Base-by-base conservation (phyloP, 2,888 invertebrate species). In the Lepeophtheirus nordmannii region DNA sequence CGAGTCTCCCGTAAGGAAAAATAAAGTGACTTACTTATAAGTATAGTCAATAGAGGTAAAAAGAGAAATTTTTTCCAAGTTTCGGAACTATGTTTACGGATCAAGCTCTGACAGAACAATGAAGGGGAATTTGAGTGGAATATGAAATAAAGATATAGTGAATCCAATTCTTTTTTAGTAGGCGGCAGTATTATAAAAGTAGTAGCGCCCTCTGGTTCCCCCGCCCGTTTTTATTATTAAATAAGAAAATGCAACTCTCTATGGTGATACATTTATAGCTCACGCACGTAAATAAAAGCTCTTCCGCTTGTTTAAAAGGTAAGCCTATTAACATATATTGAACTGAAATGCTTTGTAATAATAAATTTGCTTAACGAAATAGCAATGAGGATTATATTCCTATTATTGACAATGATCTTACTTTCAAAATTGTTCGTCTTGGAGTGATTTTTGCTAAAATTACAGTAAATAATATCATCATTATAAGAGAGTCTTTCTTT, bases 211-310 rank as follows among this genome's bases (percentile, higher is more conserved):
- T 8, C 53, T 46, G 17, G 14, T 17, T 17, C 53, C 17, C 41
- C 53, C 17, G 53, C 53, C 53, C 53, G 53, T 46, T 46, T 46
- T 46, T 46, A 46, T 46, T 46, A 46, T 46, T 46, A 46, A 46
- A 46, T 46, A 46, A 46, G 53, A 17, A 46, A 46, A 46, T 3
- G 14, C 53, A 46, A 46, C 53, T 46, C 53, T n/a, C n/a, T 14
- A 46, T 14, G n/a, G n/a, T 46, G 53, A 46, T 46, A 46, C 53
- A 46, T 46, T 46, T n/a, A n/a, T 46, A 46, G 5, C 53, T 46
- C 53, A 46, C 53, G 53, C 53, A 46, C 53, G 53, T 46, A 46
- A 46, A 46, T 46, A 46, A 46, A 17, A n/a, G 53, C 53, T 46
- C 53, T 8, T 46, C 53, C 53, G 53, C 14, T 17, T n/a, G 8